Evolutionary conservation across 2,113 vertebrate species (phyloP).

Genomic region (Pelmatolapia mariae): DNA sequence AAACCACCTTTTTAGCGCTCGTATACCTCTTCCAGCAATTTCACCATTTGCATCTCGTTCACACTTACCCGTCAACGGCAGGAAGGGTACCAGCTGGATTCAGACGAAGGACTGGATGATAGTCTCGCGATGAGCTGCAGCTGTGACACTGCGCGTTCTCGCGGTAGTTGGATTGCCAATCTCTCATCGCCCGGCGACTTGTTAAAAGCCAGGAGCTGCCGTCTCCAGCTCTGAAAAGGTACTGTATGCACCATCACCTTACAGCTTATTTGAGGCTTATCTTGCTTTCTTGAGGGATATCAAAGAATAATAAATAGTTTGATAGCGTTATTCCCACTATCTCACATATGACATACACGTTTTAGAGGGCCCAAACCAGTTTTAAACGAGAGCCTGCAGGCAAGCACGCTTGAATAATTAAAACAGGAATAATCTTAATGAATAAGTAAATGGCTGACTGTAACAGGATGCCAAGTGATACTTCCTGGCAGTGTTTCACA

Average conservation of each 20-base stretch:
- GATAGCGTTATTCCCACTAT: not conserved
- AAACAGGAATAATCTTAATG: slow-evolving; percentile 64
- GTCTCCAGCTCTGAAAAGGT: not conserved
- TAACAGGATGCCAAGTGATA: slow-evolving; percentile 60
- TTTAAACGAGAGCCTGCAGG: not conserved
- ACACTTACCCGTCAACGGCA: slow-evolving; percentile 69
- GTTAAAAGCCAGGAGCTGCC: not conserved
- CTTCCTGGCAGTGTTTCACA: slow-evolving; percentile 46
- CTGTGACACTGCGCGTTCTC: slow-evolving; percentile 4
- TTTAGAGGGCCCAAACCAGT: not conserved
- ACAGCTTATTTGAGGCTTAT: no score
- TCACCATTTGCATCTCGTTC: slow-evolving; percentile 40
- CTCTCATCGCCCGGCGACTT: not conserved
- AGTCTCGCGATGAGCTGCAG: slow-evolving; percentile 48
- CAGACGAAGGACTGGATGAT: slow-evolving; percentile 44
- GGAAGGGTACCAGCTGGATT: slow-evolving; percentile 62
- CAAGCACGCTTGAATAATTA: slow-evolving; percentile 67
- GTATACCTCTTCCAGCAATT: not conserved
- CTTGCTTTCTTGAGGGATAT: accelerated
- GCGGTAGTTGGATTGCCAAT: slow-evolving; percentile 30
- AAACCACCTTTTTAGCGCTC: not conserved
- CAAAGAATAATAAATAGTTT: not conserved
- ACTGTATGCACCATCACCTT: accelerated
- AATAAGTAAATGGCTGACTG: slow-evolving; percentile 67
- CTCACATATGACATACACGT: not conserved